A percentile compares a stretch with the other conserved stretches of the same genome.
Evolutionary conservation across 2,888 invertebrate genomes (phyloP).

Genomic region (Germaria angustata): DNA sequence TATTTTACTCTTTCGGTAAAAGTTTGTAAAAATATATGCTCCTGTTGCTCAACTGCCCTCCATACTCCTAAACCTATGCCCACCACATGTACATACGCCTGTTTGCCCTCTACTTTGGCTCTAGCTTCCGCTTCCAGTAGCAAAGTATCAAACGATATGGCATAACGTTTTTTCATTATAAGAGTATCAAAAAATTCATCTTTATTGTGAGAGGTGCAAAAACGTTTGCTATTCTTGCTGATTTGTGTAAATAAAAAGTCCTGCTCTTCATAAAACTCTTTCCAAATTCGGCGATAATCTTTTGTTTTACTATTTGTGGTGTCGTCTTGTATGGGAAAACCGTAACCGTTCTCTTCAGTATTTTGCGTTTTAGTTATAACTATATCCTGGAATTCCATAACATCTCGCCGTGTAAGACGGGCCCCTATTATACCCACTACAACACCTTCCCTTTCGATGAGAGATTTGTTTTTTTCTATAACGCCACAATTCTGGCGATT

Average conservation of each 20-base stretch:
- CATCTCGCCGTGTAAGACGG: conserved; percentile 79
- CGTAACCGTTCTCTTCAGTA: conserved; percentile 81
- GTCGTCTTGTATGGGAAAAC: conserved; percentile 34
- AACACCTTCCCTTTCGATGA: conserved; percentile 81
- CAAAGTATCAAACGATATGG: conserved; percentile 83
- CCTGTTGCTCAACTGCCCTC: conserved; percentile 83
- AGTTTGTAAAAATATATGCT: conserved; percentile 83
- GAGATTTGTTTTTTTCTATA: conserved; percentile 75
- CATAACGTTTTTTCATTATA: conserved; percentile 80
- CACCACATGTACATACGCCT: conserved; percentile 84
- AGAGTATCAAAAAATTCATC: conserved; percentile 77
- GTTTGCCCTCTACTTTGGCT: conserved; percentile 80
- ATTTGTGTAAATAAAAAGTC: conserved; percentile 72
- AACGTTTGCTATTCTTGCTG: conserved; percentile 72
- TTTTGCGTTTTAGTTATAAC: conserved; percentile 81
- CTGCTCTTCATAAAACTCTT: conserved; percentile 71
- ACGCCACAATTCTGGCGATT: conserved; percentile 81
- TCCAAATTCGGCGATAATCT: conserved; percentile 74
- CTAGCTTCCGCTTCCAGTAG: conserved; percentile 83
- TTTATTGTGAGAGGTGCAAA: conserved; percentile 72
- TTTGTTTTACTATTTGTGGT: conserved; percentile 58
- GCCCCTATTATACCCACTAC: conserved; percentile 81
- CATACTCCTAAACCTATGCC: conserved; percentile 86
- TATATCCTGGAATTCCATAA: conserved; percentile 82
- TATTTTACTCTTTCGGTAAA: conserved; percentile 83